Evolutionary conservation across 2,888 invertebrate genomes (phyloP), one percentile per base, ranked within the genome.

Genomic region (Deroplatys truncata): DNA sequence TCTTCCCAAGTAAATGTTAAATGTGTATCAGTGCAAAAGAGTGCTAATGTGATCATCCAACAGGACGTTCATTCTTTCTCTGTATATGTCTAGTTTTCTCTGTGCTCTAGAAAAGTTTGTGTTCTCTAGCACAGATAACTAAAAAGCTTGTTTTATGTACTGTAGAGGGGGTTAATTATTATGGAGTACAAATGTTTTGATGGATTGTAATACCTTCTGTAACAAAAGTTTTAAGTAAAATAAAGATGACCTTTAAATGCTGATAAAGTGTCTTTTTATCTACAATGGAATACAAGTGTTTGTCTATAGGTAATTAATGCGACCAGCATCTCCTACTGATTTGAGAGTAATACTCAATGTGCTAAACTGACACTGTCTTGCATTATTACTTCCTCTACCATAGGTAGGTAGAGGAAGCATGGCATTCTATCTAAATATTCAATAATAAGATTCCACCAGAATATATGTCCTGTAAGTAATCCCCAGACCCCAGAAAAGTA

Each of bases 141-240:
- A 72, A 72, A 72, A 72, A 72, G 56, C 25, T 72, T 72, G 56
- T 82, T 87, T 31, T 28, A 82, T 82, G 83, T 87, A 82, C 82
- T 87, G 35, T 87, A 87, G 82, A 29, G 87, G 83, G 87, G 83
- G 31, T 87, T 35, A 87, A 87, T 72, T 87, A 83, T 87, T 87
- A 83, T 87, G 87, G 87, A 28, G 82, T 87, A 87, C 87, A 87
- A 87, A 83, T 83, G 35, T 87, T 87, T 87, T 87, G 87, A 87
- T 83, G 87, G 87, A 87, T 82, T 87, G 87, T 87, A 87, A 87
- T 83, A 72, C 56, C 56, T 72, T 72, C 56, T 87, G 87, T 87
- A 87, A 87, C 83, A 87, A 87, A 87, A 87, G 82, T 82, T 85
- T 72, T 49, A 16, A 83, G 87, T 87, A 83, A 87, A 87, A 87